Base-by-base conservation (phyloP, 2,113 vertebrate genomes). In the Brachypodius melanocephalos region DNA sequence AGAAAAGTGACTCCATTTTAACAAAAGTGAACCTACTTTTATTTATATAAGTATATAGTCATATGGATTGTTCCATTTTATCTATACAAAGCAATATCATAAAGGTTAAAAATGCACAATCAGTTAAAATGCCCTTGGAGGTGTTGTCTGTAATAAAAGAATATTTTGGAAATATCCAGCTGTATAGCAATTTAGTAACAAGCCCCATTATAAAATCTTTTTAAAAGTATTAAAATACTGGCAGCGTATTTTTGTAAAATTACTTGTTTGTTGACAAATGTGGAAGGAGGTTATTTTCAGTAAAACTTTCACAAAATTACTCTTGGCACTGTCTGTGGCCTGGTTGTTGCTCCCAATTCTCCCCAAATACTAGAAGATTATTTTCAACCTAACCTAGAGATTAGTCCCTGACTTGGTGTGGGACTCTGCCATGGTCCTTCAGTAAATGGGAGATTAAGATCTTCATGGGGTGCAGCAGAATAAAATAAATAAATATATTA, bases 1-100 rank as follows among this genome's bases (percentile, higher is more conserved):
- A 94, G 92, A 95, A 96, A 96, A 97, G 34, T 94, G 65, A 95
- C 94, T 97, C 89, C 93, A 81, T 79, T 73, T 94, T 82, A 96
- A 93, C 58, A 89, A 88, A 96, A 97, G 57, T 73, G 43, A 93
- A 93, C 40, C 69, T 87, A 68, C 49, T 94, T 89, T 49, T 25
- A 11, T 68, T 94, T 89, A 52, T 77, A 80, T 96, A 87, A 91
- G 49, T 96, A 79, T 76, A 48, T 89, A 62, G 43, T 72, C 48
- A 83, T 78, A 67, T 61, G 94, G 93, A 90, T 97, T 74, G 73
- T 96, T 98, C 79, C 65, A 91, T 94, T 96, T 96, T 92, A 88
- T 91, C 92, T 95, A 40, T 93, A 80, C 85, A 94, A 93, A 94
- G 68, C 88, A 91, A 85, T 95, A 71, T 92, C 88, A 90, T 85